Conservation (phyloP, 92 coral and sea anemone genomes). For the Phenganax subtilis region DNA sequence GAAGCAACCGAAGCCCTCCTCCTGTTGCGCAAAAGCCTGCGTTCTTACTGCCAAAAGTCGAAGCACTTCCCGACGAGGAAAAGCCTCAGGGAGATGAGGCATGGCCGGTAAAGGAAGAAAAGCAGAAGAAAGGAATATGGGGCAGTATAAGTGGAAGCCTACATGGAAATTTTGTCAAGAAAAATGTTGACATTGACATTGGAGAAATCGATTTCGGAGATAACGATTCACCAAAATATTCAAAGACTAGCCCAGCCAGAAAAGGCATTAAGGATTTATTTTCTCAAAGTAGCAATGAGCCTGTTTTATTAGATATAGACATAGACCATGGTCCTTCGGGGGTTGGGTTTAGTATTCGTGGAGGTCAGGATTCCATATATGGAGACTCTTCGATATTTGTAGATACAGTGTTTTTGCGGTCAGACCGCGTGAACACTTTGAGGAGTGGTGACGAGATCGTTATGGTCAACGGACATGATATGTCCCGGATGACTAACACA, state of each 20-base stretch:
- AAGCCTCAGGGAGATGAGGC: constrained; percentile 59
- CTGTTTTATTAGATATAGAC: constrained; percentile 55
- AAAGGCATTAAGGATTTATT: constrained; percentile 62
- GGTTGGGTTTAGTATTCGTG: constrained; percentile 84
- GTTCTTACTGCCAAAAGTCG: constrained; percentile 43
- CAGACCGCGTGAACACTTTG: constrained; percentile 61
- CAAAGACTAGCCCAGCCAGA: constrained; percentile 15
- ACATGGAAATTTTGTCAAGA: constrained; percentile 30
- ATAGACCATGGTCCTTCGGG: constrained; percentile 85
- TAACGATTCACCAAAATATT: constrained; percentile 4
- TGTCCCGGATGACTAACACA: constrained; percentile 70
- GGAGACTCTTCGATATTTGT: constrained; percentile 95
- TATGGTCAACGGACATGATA: constrained; percentile 84
- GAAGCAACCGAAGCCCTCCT: constrained; percentile 49
- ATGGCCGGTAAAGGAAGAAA: constrained; percentile 80
- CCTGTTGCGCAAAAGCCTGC: constrained; percentile 33
- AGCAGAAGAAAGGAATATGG: constrained; percentile 35
- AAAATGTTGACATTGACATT: constrained; percentile 21
- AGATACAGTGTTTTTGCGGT: constrained; percentile 71
- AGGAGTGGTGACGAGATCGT: constrained; percentile 86
- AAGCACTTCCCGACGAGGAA: constrained; percentile 46
- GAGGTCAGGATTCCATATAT: constrained; percentile 89
- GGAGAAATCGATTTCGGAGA: constrained; percentile 22
- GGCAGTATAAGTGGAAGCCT: constrained; percentile 38
- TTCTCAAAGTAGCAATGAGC: constrained; percentile 59